Conservation (phyloP, 2,888 invertebrate species). For the Aphelenchoides bicaudatus region DNA sequence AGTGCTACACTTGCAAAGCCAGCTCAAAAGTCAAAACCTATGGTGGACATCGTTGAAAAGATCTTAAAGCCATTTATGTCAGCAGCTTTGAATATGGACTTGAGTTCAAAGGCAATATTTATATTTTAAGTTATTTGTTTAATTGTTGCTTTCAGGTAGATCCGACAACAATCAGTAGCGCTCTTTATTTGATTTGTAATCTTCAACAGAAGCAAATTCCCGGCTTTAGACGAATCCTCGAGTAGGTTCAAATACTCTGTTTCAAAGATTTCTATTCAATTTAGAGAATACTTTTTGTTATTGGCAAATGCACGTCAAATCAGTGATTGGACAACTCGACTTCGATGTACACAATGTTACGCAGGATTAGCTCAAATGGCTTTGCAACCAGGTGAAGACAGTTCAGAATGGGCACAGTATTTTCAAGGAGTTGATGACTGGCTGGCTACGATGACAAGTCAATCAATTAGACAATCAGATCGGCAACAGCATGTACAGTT, state of each 20-base stretch:
- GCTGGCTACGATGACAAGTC: not conserved
- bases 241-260: not conserved
- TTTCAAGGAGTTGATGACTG: slow-evolving; percentile 3
- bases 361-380: slow-evolving; percentile 8
- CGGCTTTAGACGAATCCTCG: slow-evolving; percentile 6
- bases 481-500: not conserved
- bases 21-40: not conserved
- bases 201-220: not conserved
- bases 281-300: not conserved
- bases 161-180: not conserved
- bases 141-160: not conserved
- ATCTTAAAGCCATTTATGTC: not conserved
- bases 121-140: not conserved
- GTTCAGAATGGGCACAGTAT: not conserved
- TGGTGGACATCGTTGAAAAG: not conserved
- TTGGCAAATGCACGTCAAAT: not conserved
- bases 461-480: slow-evolving; percentile 3
- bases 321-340: not conserved
- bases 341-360: not conserved
- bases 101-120: not conserved
- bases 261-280: not conserved
- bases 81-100: not conserved
- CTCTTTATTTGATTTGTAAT: not conserved
- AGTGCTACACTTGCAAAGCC: not conserved
- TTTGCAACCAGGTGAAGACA: not conserved